These are phyloP conservation scores for Brachyhypopomus occidentalis DNA, from an alignment of 2,113 vertebrate species.

Conservation along the genomic window DNA sequence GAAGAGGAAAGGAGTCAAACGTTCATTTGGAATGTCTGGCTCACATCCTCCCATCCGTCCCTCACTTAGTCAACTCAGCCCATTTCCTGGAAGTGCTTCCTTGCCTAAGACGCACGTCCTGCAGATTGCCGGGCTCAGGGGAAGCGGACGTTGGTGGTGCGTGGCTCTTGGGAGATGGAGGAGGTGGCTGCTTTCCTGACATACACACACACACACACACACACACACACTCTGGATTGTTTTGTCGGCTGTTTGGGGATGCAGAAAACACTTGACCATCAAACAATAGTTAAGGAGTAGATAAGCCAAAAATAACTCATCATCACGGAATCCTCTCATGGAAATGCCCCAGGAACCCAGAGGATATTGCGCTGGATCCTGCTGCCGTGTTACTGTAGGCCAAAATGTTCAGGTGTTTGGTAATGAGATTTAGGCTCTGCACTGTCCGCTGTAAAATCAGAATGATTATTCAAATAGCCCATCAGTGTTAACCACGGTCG, in stretches of 20 bases:
- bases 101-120: constrained; percentile 68
- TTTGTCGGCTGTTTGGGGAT: constrained; percentile 13
- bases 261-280: neutral
- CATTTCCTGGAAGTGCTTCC: constrained; percentile 66
- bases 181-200: constrained; percentile 46
- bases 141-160: constrained; percentile 45
- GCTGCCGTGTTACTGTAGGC: neutral
- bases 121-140: constrained; percentile 62
- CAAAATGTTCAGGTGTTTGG: neutral
- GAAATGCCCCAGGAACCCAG: neutral
- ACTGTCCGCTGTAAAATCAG: neutral
- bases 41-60: constrained; percentile 24
- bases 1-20: neutral
- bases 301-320: neutral
- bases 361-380: neutral
- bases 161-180: constrained; percentile 46
- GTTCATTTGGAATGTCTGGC: neutral
- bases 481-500: no score
- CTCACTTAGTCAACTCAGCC: constrained; percentile 31
- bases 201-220: constrained; percentile 27
- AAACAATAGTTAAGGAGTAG: constrained; percentile 22
- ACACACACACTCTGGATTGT: constrained; percentile 38
- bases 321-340: neutral
- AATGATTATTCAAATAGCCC: no score
- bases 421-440: no score